These are phyloP conservation scores for Trichogramma pretiosum DNA, from an alignment of 1,140 invertebrate genomes.

Conservation along the genomic window DNA sequence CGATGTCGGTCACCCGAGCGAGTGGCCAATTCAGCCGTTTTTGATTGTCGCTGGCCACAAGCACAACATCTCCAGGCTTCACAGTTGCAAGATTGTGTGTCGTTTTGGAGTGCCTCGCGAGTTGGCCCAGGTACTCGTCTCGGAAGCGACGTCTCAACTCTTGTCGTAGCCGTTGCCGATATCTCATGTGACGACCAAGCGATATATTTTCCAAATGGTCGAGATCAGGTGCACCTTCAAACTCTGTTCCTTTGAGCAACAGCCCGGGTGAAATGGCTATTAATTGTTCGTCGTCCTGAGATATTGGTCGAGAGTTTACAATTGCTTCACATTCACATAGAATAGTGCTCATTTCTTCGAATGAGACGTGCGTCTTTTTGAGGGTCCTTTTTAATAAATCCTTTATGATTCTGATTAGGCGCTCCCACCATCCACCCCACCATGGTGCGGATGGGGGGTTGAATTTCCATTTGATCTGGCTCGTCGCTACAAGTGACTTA, in stretches of 20 bases:
- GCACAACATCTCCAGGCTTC: constrained; percentile 2
- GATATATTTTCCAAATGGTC: constrained; percentile 13
- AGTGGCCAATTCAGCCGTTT: constrained; percentile 11
- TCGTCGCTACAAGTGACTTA: constrained; percentile 12
- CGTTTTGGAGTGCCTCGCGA: background rate
- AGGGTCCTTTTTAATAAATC: constrained; percentile 24
- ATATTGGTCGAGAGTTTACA: constrained; percentile 32
- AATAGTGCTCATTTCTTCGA: constrained; percentile 29
- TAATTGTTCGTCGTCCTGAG: constrained; percentile 20
- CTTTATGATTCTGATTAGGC: constrained; percentile 30
- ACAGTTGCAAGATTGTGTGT: background rate
- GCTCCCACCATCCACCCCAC: constrained; percentile 37
- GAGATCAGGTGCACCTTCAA: constrained; percentile 20
- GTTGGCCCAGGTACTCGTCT: constrained; percentile 21
- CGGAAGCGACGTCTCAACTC: constrained; percentile 21
- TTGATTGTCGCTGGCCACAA: constrained; percentile 11
- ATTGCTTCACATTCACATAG: constrained; percentile 25
- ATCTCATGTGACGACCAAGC: constrained; percentile 8
- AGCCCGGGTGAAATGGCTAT: constrained; percentile 19
- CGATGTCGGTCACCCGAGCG: background rate
- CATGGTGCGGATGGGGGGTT: constrained; percentile 36
- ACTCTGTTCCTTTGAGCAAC: constrained; percentile 23
- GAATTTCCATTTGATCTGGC: constrained; percentile 35
- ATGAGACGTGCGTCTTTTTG: constrained; percentile 23
- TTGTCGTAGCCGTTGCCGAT: constrained; percentile 18